Base-by-base conservation (phyloP, 1,140 invertebrate genomes). In the Chironomus striatipennis region DNA sequence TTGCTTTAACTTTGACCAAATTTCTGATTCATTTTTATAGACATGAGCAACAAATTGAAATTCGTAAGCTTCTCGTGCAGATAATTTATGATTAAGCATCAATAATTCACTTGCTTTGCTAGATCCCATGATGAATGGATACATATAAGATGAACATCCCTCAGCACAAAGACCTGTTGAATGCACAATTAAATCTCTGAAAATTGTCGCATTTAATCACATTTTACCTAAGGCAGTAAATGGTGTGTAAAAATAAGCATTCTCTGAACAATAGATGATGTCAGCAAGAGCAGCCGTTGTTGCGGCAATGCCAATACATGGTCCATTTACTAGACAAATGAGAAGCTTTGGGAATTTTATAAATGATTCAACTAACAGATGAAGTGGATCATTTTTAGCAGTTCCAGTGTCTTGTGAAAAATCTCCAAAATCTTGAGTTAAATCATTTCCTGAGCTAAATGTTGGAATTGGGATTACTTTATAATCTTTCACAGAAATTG, bases 391-490 rank as follows among this genome's bases (percentile, higher is more conserved):
- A 79, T 79, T 70, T 76, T 76, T 34, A 79, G 74, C 4, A 74
- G 75, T 17, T 76, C 75, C 5, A 47, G 21, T 24, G 75, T 73
- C 65, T 3, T 20, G 2, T 12, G 74, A 70, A 18, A 34, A 17
- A 42, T 76, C 73, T 5, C 75, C 57, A 67, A 67, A 6, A 10
- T 78, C 57, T 42, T 77, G 77, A 20, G 76, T 78, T n/a, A 98
- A 83, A 81, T 98, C 95, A 86, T 94, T 97, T 21, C 95, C 96
- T 83, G 93, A 93, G 75, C 89, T 90, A 98, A 80, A 89, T 95
- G 74, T 92, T 86, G 42, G 92, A 94, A 74, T 86, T 57, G 47
- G 4, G 83, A 17, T 91, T 93, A 43, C 93, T 94, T 7, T 96
- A 77, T 15, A 90, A 88, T 34, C 5, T 34, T 34, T 34, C 43